These are phyloP conservation scores for Philopedon plagiatum DNA, from an alignment of 2,888 invertebrate species.

Conservation along the genomic window DNA sequence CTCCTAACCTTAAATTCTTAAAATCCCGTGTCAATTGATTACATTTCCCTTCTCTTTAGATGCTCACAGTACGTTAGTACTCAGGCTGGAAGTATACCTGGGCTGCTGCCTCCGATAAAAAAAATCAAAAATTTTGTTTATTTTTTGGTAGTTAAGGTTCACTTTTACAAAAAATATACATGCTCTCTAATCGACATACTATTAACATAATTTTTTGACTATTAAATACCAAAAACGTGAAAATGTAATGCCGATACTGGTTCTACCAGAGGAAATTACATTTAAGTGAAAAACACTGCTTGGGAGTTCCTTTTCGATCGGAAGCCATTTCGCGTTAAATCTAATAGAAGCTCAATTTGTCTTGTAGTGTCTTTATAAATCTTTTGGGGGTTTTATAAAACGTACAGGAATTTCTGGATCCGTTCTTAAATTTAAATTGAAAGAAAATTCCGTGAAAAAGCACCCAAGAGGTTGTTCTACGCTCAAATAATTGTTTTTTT, in stretches of 20 bases:
- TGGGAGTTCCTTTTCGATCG: constrained; percentile 41
- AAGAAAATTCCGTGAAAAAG: background rate
- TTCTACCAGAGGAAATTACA: constrained; percentile 14
- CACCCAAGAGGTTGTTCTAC: background rate
- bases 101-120: no score
- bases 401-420: constrained; percentile 11
- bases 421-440: constrained; percentile 6
- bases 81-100: no score
- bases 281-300: constrained; percentile 39
- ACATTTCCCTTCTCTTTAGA: no score
- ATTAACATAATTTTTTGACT: no score
- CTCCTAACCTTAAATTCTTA: no score
- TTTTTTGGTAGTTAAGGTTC: no score
- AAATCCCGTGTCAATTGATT: no score
- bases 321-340: constrained; percentile 41
- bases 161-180: no score
- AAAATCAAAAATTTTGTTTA: no score
- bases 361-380: constrained; percentile 44
- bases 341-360: constrained; percentile 45
- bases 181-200: no score
- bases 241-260: constrained; percentile 3
- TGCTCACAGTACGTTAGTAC: no score
- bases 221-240: background rate
- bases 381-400: constrained; percentile 34
- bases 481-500: no score